Conservation (phyloP, 2,113 vertebrate genomes). For the Festucalex cinctus region DNA sequence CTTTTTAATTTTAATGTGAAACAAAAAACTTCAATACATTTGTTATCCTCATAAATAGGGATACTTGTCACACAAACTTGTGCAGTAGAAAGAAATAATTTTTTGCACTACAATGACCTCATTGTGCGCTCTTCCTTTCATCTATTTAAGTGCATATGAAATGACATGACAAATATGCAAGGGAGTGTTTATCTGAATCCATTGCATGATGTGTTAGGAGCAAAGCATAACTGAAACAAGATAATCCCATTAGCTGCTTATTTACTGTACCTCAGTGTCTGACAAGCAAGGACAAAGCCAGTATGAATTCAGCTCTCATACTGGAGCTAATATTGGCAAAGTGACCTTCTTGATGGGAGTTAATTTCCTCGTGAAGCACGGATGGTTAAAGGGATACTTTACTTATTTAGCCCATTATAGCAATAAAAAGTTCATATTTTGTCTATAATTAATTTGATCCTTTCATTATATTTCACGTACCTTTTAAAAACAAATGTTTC, state of each 20-base stretch:
- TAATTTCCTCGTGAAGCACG: background rate
- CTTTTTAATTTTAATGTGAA: no score
- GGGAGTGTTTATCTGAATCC: background rate
- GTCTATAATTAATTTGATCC: no score
- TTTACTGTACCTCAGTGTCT: conserved; percentile 46
- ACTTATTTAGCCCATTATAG: no score
- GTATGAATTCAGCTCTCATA: conserved; percentile 35
- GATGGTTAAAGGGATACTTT: no score
- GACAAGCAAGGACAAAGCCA: conserved; percentile 53
- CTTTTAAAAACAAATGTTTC: no score
- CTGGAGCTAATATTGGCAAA: conserved; percentile 44
- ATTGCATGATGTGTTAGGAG: conserved; percentile 19
- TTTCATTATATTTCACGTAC: no score
- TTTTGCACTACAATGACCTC: background rate
- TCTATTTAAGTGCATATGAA: background rate
- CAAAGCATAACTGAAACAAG: conserved; percentile 47
- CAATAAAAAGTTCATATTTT: no score
- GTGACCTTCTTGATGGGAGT: conserved; percentile 34
- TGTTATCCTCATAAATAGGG: no score
- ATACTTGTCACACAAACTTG: background rate
- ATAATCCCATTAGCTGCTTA: conserved; percentile 59
- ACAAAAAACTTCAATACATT: no score
- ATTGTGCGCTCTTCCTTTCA: background rate
- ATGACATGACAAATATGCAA: background rate
- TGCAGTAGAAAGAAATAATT: background rate